Evolutionary conservation across 2,113 vertebrate species (phyloP).

Genomic region (Mustela nigripes): DNA sequence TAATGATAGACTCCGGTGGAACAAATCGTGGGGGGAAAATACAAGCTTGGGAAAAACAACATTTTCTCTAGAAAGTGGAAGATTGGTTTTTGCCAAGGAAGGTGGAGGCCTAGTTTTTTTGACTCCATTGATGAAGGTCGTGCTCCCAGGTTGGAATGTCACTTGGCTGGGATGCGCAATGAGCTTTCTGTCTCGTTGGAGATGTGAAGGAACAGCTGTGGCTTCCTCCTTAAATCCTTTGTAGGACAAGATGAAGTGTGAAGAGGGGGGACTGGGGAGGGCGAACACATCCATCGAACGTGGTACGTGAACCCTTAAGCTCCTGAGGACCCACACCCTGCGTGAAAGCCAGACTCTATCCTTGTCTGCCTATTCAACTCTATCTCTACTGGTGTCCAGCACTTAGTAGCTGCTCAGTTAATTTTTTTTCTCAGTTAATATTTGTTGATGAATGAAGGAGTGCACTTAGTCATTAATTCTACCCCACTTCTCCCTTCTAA

Average conservation of each 20-base stretch:
- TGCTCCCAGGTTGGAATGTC: not conserved
- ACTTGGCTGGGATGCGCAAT: rapidly evolving
- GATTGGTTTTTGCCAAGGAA: not conserved
- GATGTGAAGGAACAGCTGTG: not conserved
- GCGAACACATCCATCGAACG: too few species aligned
- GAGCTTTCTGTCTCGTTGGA: not conserved
- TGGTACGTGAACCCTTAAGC: rapidly evolving
- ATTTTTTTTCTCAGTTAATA: not conserved
- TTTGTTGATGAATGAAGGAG: not conserved
- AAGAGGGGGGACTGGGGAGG: not conserved
- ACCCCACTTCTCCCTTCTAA: not conserved
- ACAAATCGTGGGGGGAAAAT: not conserved
- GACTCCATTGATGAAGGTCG: not conserved
- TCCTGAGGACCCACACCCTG: not conserved
- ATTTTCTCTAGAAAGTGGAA: not conserved
- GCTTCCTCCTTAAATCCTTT: not conserved
- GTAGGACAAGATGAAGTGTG: not conserved
- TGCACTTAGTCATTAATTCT: not conserved
- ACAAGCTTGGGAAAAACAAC: not conserved
- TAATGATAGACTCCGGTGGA: not conserved
- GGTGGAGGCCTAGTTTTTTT: not conserved
- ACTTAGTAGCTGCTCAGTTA: not conserved
- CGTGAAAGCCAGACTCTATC: not conserved
- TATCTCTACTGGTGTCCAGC: not conserved
- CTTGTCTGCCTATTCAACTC: not conserved